phyloP scores from a whole-genome alignment of 2,797 vertebrate genomes.

The Pangasius larnaudii region DNA sequence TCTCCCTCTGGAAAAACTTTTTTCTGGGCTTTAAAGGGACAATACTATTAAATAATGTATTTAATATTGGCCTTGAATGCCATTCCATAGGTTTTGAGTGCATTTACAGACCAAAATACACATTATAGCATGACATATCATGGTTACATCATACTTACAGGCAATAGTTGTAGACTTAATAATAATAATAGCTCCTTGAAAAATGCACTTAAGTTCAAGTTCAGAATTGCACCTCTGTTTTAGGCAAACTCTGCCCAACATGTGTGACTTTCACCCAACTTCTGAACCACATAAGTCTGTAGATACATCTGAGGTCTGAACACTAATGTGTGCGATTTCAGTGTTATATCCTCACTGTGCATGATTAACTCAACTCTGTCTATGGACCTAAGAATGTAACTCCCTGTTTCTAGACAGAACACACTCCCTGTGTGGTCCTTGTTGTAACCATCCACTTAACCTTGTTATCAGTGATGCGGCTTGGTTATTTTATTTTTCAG shows the following conservation, averaged over 20 bases:
- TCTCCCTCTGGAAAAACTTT: not conserved
- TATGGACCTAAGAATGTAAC: not conserved
- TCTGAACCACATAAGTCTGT: not conserved
- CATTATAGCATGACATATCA: not conserved
- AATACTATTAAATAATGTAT: not conserved
- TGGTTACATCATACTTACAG: not conserved
- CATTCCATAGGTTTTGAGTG: not conserved
- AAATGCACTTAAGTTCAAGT: not conserved
- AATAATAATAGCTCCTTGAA: not conserved
- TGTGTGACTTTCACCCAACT: not conserved
- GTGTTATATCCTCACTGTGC: not conserved
- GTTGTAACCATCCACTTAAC: not conserved
- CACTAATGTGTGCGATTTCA: not conserved
- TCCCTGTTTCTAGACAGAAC: not conserved
- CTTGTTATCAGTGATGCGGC: not conserved
- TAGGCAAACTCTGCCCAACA: not conserved
- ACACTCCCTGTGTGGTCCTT: not conserved
- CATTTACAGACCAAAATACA: not conserved
- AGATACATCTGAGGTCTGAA: too few relatives aligned
- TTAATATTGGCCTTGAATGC: not conserved
- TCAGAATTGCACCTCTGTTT: not conserved
- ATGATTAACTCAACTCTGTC: not conserved
- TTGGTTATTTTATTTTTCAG: not conserved
- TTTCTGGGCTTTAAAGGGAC: not conserved
- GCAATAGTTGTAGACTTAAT: not conserved